Evolutionary conservation across 2,113 vertebrate species (phyloP).

Genomic region (Morone saxatilis): DNA sequence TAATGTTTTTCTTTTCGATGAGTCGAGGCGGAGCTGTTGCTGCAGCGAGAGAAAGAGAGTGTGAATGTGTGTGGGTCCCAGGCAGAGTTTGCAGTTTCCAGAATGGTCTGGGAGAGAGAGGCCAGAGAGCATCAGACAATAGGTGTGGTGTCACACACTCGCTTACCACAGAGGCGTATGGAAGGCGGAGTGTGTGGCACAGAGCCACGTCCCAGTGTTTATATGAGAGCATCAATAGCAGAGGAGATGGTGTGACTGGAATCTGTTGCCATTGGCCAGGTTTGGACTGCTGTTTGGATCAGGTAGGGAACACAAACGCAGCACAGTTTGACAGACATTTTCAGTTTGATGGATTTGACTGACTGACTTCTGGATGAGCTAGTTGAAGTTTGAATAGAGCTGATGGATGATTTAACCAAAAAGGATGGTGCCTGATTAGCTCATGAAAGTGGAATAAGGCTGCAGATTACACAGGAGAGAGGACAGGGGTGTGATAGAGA

Average conservation of each 20-base stretch:
- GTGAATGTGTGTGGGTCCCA: background rate
- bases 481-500: constrained; percentile 18
- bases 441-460: background rate
- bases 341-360: constrained; percentile 4
- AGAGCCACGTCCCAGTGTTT: constrained; percentile 44
- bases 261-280: constrained; percentile 32
- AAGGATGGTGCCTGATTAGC: background rate
- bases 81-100: constrained; percentile 50
- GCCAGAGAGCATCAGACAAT: constrained; percentile 63
- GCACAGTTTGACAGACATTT: constrained; percentile 1
- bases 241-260: constrained; percentile 59
- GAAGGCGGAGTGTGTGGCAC: constrained; percentile 41
- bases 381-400: constrained; percentile 1
- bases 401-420: background rate
- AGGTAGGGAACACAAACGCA: constrained; percentile 35
- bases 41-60: too few species aligned
- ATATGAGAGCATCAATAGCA: constrained; percentile 41
- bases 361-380: background rate
- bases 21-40: too few species aligned
- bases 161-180: constrained; percentile 24
- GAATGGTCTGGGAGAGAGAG: constrained; percentile 62
- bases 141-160: constrained; percentile 45
- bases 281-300: constrained; percentile 39
- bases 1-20: too few species aligned
- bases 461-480: background rate